Evolutionary conservation across 2,113 vertebrate genomes (phyloP).

Genomic region (Gambusia holbrooki): DNA sequence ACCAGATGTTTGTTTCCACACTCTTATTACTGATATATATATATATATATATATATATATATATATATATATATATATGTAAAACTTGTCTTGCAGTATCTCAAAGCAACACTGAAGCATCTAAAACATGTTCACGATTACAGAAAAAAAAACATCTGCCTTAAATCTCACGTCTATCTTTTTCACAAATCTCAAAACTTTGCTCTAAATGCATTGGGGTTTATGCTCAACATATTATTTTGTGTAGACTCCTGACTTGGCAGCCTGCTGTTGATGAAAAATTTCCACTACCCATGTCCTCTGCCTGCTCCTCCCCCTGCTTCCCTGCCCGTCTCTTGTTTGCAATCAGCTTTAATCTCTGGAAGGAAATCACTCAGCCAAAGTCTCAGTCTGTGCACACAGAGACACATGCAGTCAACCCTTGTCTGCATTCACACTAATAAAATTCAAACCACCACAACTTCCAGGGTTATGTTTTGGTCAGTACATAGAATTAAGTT

Average conservation of each 20-base stretch:
- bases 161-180: conserved; percentile 25
- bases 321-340: conserved; percentile 6
- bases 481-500: not conserved
- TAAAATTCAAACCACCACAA: not conserved
- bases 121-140: not conserved
- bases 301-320: conserved; percentile 1
- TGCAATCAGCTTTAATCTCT: conserved; percentile 30
- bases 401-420: not conserved
- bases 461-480: conserved; percentile 7
- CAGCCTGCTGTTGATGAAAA: conserved; percentile 17
- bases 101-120: not conserved
- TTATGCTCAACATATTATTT: conserved; percentile 33
- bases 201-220: conserved; percentile 5
- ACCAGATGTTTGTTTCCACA: conserved; percentile 27
- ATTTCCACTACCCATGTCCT: conserved; percentile 22
- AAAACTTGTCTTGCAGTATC: not conserved
- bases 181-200: conserved; percentile 29
- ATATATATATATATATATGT: too few relatives aligned
- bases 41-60: too few relatives aligned
- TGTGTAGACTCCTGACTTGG: conserved; percentile 11
- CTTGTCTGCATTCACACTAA: conserved; percentile 1
- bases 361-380: conserved; percentile 35
- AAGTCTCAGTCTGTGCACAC: conserved; percentile 12
- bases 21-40: not conserved
- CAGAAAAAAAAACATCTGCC: conserved; percentile 9